Percentiles rank a stretch among this genome's conserved stretches.
These are phyloP conservation scores for Lophius piscatorius DNA, from an alignment of 2,113 vertebrate genomes.

Conservation along the genomic window DNA sequence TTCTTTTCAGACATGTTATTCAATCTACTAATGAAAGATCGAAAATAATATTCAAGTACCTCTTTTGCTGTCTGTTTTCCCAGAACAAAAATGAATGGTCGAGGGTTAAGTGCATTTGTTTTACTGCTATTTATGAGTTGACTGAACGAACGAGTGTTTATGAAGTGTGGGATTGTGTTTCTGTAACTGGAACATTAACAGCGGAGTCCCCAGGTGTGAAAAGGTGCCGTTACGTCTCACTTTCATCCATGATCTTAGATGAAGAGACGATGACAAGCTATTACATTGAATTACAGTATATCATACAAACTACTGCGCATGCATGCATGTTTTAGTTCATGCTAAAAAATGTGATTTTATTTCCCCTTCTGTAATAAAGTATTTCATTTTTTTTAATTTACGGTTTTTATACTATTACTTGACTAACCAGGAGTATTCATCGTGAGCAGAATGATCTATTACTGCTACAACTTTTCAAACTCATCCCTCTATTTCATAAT, in stretches of 20 bases:
- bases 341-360: conserved; percentile 39
- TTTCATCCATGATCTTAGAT: conserved; percentile 34
- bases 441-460: too few relatives aligned
- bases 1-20: conserved; percentile 3
- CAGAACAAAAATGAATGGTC: conserved; percentile 39
- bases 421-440: too few relatives aligned
- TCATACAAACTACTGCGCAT: conserved; percentile 60
- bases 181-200: conserved; percentile 1
- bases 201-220: background rate
- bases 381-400: conserved; percentile 37
- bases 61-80: conserved; percentile 18
- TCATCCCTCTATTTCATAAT: too few relatives aligned
- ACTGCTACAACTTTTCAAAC: too few relatives aligned
- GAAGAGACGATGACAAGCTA: conserved; percentile 42
- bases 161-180: conserved; percentile 15
- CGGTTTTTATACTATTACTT: too few relatives aligned
- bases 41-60: conserved; percentile 29
- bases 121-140: conserved; percentile 56
- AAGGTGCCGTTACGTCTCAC: conserved; percentile 30
- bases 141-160: conserved; percentile 36
- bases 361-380: conserved; percentile 44
- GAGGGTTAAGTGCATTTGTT: conserved; percentile 23
- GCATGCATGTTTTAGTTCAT: conserved; percentile 54
- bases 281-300: conserved; percentile 20
- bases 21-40: conserved; percentile 4